phyloP scores from a whole-genome alignment of 1,140 invertebrate species.

The Penaeus chinensis region DNA sequence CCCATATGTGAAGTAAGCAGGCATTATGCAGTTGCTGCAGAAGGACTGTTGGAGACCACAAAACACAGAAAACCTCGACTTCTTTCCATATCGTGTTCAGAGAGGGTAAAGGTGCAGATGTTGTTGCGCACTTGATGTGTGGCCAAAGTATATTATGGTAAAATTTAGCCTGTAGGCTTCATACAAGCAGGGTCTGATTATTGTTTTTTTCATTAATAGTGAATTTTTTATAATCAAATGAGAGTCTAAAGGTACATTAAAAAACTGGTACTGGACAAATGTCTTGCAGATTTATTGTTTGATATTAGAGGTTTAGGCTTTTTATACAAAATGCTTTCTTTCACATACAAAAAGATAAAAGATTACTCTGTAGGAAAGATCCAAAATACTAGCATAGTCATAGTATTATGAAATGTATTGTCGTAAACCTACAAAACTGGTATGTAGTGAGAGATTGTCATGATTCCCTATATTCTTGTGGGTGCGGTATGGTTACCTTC shows the following conservation, averaged over 20 bases:
- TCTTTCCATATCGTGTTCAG: too few species aligned
- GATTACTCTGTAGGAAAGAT: too few species aligned
- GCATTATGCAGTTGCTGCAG: conserved; percentile 13
- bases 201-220: conserved; percentile 1
- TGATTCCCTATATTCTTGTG: conserved; percentile 27
- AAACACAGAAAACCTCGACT: too few species aligned
- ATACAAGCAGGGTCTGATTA: conserved; percentile 28
- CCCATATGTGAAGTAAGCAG: conserved; percentile 13
- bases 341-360: conserved; percentile 22
- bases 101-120: too few species aligned
- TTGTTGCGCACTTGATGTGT: background rate
- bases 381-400: too few species aligned
- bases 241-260: conserved; percentile 45
- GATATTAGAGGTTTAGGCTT: conserved; percentile 36
- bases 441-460: conserved; percentile 18
- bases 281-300: conserved; percentile 34
- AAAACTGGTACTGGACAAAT: conserved; percentile 26
- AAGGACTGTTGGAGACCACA: background rate
- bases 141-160: conserved; percentile 10
- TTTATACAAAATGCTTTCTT: conserved; percentile 46
- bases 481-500: conserved; percentile 39
- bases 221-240: background rate
- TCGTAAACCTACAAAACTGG: background rate
- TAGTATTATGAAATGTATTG: conserved; percentile 10
- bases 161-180: conserved; percentile 4